phyloP scores from a whole-genome alignment of 2,888 invertebrate genomes.

The Tipula lateralis region DNA sequence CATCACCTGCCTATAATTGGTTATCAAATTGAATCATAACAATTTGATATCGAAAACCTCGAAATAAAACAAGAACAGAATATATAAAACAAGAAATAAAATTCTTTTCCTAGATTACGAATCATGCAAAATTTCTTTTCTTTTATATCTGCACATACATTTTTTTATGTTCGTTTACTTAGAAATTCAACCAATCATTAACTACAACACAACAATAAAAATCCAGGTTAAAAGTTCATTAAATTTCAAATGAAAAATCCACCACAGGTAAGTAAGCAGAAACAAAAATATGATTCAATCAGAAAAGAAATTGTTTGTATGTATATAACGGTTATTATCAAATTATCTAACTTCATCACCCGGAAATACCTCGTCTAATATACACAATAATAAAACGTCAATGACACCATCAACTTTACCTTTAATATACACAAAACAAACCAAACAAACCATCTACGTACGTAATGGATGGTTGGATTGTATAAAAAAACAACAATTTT shows the following conservation, averaged over 20 bases:
- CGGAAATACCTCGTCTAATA: neutral
- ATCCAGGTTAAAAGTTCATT: slow-evolving; percentile 19
- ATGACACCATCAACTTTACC: slow-evolving; percentile 24
- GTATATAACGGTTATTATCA: slow-evolving; percentile 20
- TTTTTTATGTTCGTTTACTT: neutral
- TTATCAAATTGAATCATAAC: neutral
- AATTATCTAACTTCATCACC: slow-evolving; percentile 24
- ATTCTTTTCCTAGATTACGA: neutral
- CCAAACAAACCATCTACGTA: neutral
- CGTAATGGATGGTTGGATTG: neutral
- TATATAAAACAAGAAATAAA: neutral
- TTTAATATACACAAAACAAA: neutral
- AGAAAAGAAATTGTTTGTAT: neutral
- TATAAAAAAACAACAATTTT: neutral
- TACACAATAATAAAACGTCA: neutral
- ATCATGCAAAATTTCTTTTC: neutral
- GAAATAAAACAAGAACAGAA: neutral
- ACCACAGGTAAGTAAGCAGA: neutral
- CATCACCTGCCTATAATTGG: neutral
- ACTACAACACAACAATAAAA: neutral
- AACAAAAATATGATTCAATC: slow-evolving; percentile 24
- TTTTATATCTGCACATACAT: neutral
- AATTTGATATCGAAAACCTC: neutral
- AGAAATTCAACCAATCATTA: neutral
- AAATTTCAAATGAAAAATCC: neutral